Base-by-base conservation (phyloP, 2,888 invertebrate species). In the Eristalis tenax region DNA sequence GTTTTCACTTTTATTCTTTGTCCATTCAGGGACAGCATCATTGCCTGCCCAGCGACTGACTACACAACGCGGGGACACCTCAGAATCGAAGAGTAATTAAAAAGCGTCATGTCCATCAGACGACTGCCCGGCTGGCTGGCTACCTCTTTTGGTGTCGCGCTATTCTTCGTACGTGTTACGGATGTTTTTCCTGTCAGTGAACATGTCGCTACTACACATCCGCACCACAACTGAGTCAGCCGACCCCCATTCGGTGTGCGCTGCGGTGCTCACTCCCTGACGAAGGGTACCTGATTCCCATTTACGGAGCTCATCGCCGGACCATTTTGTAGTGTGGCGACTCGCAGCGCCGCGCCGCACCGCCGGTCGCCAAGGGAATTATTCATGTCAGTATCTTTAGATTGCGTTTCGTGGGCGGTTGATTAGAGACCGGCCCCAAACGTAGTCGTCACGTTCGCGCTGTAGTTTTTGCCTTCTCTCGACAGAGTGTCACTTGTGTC, bases 111-210 rank as follows among this genome's bases (percentile, higher is more conserved):
- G 82, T 85, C 82, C 85, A 68, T 40, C 56, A 38, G 57, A 73
- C 57, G 68, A 59, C 61, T 69, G 23, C 40, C 66, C 59, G 50
- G 38, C n/a, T 66, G 50, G 38, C n/a, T 76, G 61, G n/a, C 50
- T 64, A 56, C 57, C 63, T 28, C 69, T 74, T 85, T 85, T 43
- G 69, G 57, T 80, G 63, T 73, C 82, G 74, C 78, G 74, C 69
- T 76, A 69, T 65, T 73, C 38, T 56, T 70, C 50, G 86, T 82
- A 86, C 86, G 86, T 86, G 86, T 83, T 82, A 74, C 86, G 86
- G 86, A 86, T 86, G 83, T 82, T 86, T 86, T 86, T 83, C 86
- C 86, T 78, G 82, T 75, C 69, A 64, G 32, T 57, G 56, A 65
- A 56, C 74, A 75, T 74, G 82, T 50, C 78, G 73, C 85, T 82